Percentiles rank a stretch among this genome's conserved stretches.
Conservation (phyloP, 2,888 invertebrate genomes). For the Protophormia terraenovae region DNA sequence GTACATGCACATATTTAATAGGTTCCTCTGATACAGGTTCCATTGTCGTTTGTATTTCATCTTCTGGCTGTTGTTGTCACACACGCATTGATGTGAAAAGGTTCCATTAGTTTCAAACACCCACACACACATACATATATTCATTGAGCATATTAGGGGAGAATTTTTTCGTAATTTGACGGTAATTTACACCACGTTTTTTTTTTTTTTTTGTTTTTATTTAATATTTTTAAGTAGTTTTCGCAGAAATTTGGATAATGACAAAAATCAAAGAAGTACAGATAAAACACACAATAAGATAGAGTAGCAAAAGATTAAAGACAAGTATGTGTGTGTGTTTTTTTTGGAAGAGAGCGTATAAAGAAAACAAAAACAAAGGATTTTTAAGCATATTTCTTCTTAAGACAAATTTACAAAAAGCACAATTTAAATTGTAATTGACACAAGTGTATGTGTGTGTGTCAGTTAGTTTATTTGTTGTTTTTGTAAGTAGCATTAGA, state of each 20-base stretch:
- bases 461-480: too few relatives aligned
- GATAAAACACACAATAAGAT: background rate
- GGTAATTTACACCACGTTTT: background rate
- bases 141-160: background rate
- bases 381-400: constrained; percentile 23
- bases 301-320: background rate
- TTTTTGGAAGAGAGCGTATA: constrained; percentile 6
- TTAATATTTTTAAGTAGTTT: background rate
- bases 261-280: background rate
- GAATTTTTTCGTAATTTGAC: background rate
- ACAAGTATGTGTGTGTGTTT: background rate
- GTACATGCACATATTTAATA: constrained; percentile 75
- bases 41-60: constrained; percentile 48
- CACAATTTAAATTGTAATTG: constrained; percentile 14
- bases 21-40: constrained; percentile 74
- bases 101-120: background rate
- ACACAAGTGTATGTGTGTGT: constrained; percentile 24
- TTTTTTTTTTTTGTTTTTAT: background rate
- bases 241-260: constrained; percentile 1
- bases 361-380: constrained; percentile 54
- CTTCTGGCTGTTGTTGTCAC: constrained; percentile 4
- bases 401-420: constrained; percentile 38
- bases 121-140: background rate
- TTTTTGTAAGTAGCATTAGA: background rate
- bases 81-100: background rate